Evolutionary conservation across 2,797 vertebrate genomes (phyloP), one percentile per base, ranked within the genome.

Genomic region (Rhyacichthys aspro): DNA sequence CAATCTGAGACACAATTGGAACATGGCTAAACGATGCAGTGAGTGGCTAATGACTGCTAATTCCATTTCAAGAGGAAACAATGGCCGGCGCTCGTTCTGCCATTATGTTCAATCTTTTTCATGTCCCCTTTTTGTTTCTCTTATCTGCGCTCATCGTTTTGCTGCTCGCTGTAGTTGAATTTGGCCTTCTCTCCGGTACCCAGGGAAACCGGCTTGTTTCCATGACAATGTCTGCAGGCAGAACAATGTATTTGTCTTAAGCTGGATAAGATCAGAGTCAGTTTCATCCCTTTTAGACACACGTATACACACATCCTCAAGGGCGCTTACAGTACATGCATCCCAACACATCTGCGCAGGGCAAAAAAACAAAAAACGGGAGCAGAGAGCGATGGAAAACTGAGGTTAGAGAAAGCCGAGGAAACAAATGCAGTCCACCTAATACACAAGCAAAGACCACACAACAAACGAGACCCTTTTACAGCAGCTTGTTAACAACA

Each of bases 201-300:
- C 88, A 85, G 85, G 88, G 86, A 89, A 88, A 89, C 88, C 74
- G 33, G 78, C 83, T 81, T 89, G 87, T 90, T 91, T 88, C 89
- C 89, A 90, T 91, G 88, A 90, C 89, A 82, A 89, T 89, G 84
- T 89, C 86, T 87, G 82, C 85, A 82, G 86, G 83, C 86, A 52
- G 85, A 88, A 84, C 84, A 82, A 76, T 75, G 83, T 84, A 84
- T 91, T 89, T 91, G 87, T 91, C 80, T 90, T 89, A 87, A 86
- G 83, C 78, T 79, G 79, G 86, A 89, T 90, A 88, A 88, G 82
- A 91, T 89, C 86, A 85, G 83, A 90, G 79, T 83, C 79, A 69
- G 81, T 88, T 89, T 86, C 83, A 86, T 86, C 80, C 73, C 49
- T 78, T 79, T 82, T 71, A 78, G 72, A 83, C 67, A 76, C 74